Conservation (phyloP, 2,888 invertebrate genomes). For the Zaprionus lineosus region DNA sequence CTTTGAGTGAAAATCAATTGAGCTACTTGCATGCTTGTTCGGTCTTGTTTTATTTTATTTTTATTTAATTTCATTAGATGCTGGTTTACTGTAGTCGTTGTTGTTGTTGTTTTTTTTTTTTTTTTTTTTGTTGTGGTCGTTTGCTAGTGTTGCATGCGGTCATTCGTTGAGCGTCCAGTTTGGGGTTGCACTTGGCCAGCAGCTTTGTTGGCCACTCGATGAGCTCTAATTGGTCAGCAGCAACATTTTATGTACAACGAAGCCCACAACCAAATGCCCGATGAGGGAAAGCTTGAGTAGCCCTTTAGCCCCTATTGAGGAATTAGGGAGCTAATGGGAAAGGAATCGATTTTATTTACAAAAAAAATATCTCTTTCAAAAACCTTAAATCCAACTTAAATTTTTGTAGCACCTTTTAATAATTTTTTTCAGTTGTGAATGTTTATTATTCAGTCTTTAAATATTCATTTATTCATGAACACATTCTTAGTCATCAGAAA, state of each 20-base stretch:
- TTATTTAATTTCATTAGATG: conserved; percentile 60
- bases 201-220: conserved; percentile 39
- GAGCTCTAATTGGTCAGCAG: conserved; percentile 68
- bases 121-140: too few species aligned
- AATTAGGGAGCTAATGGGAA: neutral
- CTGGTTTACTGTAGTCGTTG: conserved; percentile 48
- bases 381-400: too few species aligned
- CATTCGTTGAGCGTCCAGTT: conserved; percentile 36
- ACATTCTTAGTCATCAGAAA: too few species aligned
- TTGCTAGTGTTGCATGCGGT: conserved; percentile 46
- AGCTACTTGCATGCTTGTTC: too few species aligned
- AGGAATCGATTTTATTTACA: too few species aligned
- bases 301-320: conserved; percentile 58
- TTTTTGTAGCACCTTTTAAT: too few species aligned
- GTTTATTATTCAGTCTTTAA: too few species aligned
- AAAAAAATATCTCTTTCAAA: too few species aligned
- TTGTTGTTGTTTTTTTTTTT: conserved; percentile 11
- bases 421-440: too few species aligned
- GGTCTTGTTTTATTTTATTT: conserved; percentile 30
- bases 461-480: too few species aligned
- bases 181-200: conserved; percentile 55
- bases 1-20: conserved; percentile 1
- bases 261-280: conserved; percentile 7
- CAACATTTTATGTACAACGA: conserved; percentile 39
- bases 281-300: conserved; percentile 54